phyloP scores from a whole-genome alignment of 2,888 invertebrate genomes.

The Trissolcus japonicus region DNA sequence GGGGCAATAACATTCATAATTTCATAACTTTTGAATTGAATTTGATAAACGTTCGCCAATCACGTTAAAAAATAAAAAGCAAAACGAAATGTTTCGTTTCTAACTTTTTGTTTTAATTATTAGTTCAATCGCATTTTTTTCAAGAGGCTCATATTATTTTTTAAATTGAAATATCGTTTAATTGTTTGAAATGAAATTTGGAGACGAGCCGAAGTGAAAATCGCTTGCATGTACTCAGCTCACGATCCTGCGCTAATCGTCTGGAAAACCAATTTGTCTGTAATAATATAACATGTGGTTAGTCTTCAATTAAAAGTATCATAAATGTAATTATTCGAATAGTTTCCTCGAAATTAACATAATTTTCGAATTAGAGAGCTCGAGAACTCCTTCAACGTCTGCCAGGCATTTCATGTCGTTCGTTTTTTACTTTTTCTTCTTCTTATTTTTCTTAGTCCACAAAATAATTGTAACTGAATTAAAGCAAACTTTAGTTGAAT shows the following conservation, averaged over 20 bases:
- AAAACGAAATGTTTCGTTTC: no score
- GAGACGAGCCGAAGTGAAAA: slow-evolving; percentile 10
- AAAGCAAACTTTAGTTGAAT: slow-evolving; percentile 6
- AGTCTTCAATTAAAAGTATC: slow-evolving; percentile 26
- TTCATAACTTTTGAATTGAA: no score
- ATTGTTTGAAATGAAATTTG: slow-evolving; percentile 31
- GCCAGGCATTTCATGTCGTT: not conserved
- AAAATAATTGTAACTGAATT: slow-evolving; percentile 17
- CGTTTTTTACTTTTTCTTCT: not conserved
- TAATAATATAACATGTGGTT: slow-evolving; percentile 43
- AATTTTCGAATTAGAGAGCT: slow-evolving; percentile 23
- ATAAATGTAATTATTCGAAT: slow-evolving; percentile 31
- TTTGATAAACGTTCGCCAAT: no score
- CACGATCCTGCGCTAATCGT: slow-evolving; percentile 34
- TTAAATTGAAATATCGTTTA: slow-evolving; percentile 24
- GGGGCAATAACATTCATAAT: not conserved
- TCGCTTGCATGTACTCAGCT: slow-evolving; percentile 31
- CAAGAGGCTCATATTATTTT: not conserved
- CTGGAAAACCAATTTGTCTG: slow-evolving; percentile 42
- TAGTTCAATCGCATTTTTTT: no score
- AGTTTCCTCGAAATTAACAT: slow-evolving; percentile 15
- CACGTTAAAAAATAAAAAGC: no score
- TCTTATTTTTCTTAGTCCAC: not conserved
- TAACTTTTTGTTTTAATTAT: no score
- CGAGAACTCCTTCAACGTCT: slow-evolving; percentile 3